phyloP scores from a whole-genome alignment of 2,113 vertebrate genomes.

The Coregonus clupeaformis region DNA sequence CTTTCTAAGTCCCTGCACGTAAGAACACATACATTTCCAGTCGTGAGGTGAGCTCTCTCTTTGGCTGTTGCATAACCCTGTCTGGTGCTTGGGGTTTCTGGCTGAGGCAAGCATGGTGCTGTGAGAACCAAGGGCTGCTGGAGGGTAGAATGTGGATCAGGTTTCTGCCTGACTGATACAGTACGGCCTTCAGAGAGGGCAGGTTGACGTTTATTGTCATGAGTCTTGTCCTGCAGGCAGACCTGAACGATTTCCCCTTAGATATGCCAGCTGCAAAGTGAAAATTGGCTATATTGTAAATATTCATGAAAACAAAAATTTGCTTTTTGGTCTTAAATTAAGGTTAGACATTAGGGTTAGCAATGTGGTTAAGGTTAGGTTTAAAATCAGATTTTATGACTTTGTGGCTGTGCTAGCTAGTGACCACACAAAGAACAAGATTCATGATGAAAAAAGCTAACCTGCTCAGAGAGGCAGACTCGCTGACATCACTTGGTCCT shows the following conservation, averaged over 20 bases:
- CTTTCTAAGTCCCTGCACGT: neutral
- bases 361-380: no score
- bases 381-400: no score
- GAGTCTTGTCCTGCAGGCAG: no score
- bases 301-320: no score
- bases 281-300: no score
- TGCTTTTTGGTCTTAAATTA: no score
- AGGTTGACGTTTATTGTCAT: no score
- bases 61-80: slow-evolving; percentile 7
- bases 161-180: slow-evolving; percentile 15
- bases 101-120: slow-evolving; percentile 9
- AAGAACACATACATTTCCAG: neutral
- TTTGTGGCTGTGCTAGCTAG: no score
- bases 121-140: slow-evolving; percentile 9
- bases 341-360: no score
- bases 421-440: no score
- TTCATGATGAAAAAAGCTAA: neutral
- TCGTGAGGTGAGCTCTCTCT: neutral
- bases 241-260: no score
- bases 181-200: neutral
- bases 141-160: slow-evolving; percentile 14
- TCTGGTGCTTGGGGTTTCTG: slow-evolving; percentile 16
- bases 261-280: no score
- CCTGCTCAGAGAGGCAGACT: neutral
- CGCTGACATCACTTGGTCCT: slow-evolving; percentile 2